Evolutionary conservation across 2,888 invertebrate species (phyloP).

Genomic region (Endomychus coccineus): DNA sequence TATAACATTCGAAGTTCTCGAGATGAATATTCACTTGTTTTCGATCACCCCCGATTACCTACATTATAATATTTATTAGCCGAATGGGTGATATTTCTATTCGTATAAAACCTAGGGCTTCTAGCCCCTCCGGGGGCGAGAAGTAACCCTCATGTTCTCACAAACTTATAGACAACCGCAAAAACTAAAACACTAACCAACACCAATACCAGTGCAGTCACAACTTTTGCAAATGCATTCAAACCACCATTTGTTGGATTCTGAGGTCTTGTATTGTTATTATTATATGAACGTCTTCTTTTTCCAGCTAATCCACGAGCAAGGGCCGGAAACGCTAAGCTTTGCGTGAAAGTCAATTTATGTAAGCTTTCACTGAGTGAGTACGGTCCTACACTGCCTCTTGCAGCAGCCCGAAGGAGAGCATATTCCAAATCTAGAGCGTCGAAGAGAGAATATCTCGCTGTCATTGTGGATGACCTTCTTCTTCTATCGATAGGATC

Average conservation of each 20-base stretch:
- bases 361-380: constrained; percentile 63
- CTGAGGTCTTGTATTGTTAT: constrained; percentile 46
- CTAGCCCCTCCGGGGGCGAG: constrained; percentile 52
- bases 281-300: constrained; percentile 50
- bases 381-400: constrained; percentile 65
- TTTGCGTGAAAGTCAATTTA: constrained; percentile 67
- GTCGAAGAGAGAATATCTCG: constrained; percentile 61
- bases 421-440: constrained; percentile 66
- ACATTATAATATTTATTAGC: constrained; percentile 11
- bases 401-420: constrained; percentile 57
- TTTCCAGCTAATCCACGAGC: constrained; percentile 62
- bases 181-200: constrained; percentile 65
- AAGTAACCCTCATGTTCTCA: constrained; percentile 69
- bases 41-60: constrained; percentile 8
- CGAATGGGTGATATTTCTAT: constrained; percentile 22
- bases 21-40: no score
- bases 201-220: constrained; percentile 61
- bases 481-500: constrained; percentile 39
- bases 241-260: constrained; percentile 58
- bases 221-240: constrained; percentile 64
- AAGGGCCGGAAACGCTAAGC: constrained; percentile 63
- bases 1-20: no score
- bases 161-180: constrained; percentile 66
- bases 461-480: constrained; percentile 54
- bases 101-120: constrained; percentile 25